These are phyloP conservation scores for Philotrypesis tridentata DNA, from an alignment of 1,140 invertebrate species.

Conservation along the genomic window DNA sequence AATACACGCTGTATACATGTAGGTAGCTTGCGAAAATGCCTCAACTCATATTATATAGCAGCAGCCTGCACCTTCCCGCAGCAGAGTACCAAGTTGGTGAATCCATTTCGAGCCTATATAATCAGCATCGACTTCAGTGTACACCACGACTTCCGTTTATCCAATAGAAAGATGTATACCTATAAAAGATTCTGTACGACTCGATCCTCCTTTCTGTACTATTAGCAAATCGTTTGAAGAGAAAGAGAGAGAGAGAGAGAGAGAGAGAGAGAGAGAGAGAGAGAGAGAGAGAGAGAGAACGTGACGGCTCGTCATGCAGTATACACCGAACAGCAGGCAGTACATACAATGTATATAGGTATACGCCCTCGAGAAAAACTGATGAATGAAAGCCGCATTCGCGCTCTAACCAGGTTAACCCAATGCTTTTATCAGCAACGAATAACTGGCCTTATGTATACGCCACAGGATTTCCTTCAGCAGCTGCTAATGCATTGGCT, in stretches of 20 bases:
- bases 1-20: too few species aligned
- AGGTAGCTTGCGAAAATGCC: neutral
- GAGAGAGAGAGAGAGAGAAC: too few species aligned
- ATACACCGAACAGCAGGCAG: too few species aligned
- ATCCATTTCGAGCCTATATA: too few species aligned
- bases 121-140: neutral
- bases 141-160: neutral
- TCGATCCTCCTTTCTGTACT: neutral
- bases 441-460: conserved; percentile 4
- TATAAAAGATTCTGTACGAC: neutral
- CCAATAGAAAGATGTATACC: neutral
- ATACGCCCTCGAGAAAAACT: neutral
- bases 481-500: too few species aligned
- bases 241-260: neutral
- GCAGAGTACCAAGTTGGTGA: neutral
- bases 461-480: conserved; percentile 1
- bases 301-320: too few species aligned
- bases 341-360: neutral
- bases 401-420: neutral
- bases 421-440: neutral
- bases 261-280: too few species aligned
- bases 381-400: neutral
- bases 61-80: too few species aligned
- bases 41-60: too few species aligned
- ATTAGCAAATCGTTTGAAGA: neutral